Base-by-base conservation (phyloP, 2,888 invertebrate species). In the Sminthurinus aureus region DNA sequence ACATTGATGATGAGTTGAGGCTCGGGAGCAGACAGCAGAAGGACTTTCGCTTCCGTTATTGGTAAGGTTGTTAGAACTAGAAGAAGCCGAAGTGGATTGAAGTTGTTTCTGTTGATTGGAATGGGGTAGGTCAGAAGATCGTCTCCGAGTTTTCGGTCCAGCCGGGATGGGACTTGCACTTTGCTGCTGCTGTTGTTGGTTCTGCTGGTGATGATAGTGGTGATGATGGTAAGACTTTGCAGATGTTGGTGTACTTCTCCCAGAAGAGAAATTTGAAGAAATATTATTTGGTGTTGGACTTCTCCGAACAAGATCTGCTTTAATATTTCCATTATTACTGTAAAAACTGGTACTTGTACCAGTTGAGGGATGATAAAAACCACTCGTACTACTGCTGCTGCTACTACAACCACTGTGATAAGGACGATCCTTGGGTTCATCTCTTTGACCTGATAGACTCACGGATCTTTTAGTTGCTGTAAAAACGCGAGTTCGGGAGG, bases 381-480 rank as follows among this genome's bases (percentile, higher is more conserved):
- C 69, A 69, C n/a, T 22, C 12, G 12, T 69, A 69, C 69, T 69
- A 69, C 20, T 69, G 9, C 69, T 69, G 9, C n/a, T 69, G 22
- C 74, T 77, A 74, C 84, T 78, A 78, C 84, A 80, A 26, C 74
- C 67, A 64, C 82, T 75, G 64, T 85, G 85, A 82, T 83, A 81
- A 66, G 83, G 81, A 22, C n/a, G 22, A n/a, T 78, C n/a, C 8
- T 67, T 11, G 24, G n/a, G 18, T 0, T 26, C 15, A 24, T 79
- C 79, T 38, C 79, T 1, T 38, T 38, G 38, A 38, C 38, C 38
- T 38, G 38, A 38, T 66, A 86, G 79, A 74, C 86, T 86, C 0
- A 84, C 84, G 20, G 86, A 85, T 69, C 87, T 82, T 84, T 87
- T 87, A 18, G 83, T 85, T 26, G 87, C 78, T 9, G 87, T 86